A percentile compares a stretch with the other conserved stretches of the same genome.
These are phyloP conservation scores for Corvus moneduloides DNA, from an alignment of 2,113 vertebrate species.

Conservation along the genomic window DNA sequence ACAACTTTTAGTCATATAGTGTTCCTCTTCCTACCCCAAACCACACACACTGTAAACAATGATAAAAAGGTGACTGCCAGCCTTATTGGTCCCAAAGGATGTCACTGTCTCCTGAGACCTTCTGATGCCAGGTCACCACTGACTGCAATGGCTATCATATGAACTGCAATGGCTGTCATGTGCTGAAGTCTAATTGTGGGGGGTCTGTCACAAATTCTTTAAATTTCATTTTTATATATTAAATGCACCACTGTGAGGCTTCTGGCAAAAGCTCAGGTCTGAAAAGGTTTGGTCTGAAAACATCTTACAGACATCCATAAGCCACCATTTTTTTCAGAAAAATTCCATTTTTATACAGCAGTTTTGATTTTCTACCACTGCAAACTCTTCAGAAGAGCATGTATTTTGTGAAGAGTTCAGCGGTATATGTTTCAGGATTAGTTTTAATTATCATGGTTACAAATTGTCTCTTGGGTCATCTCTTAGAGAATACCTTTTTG, in stretches of 20 bases:
- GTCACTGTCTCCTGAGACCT: not conserved
- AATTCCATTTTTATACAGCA: not conserved
- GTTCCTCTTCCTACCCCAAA: not conserved
- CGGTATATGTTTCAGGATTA: not conserved
- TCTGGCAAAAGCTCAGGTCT: not conserved
- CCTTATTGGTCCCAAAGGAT: not conserved
- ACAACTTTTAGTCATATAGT: not conserved
- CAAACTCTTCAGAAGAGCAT: not conserved
- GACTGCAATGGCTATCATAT: not conserved
- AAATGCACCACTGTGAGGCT: not conserved
- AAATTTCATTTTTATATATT: not conserved
- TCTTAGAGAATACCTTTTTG: not conserved
- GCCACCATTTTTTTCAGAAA: not conserved
- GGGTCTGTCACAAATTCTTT: not conserved
- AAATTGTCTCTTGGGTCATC: not conserved
- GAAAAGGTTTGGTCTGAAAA: not conserved
- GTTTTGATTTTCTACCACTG: not conserved
- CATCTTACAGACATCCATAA: not conserved
- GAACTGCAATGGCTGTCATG: not conserved
- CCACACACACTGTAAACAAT: not conserved
- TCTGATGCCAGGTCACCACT: not conserved
- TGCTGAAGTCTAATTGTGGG: not conserved
- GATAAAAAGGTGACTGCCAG: not conserved
- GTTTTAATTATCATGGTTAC: not conserved
- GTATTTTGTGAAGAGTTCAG: not conserved